A percentile compares a stretch with the other conserved stretches of the same genome.
Evolutionary conservation across 2,113 vertebrate genomes (phyloP).

Genomic region (Delphinapterus leucas): DNA sequence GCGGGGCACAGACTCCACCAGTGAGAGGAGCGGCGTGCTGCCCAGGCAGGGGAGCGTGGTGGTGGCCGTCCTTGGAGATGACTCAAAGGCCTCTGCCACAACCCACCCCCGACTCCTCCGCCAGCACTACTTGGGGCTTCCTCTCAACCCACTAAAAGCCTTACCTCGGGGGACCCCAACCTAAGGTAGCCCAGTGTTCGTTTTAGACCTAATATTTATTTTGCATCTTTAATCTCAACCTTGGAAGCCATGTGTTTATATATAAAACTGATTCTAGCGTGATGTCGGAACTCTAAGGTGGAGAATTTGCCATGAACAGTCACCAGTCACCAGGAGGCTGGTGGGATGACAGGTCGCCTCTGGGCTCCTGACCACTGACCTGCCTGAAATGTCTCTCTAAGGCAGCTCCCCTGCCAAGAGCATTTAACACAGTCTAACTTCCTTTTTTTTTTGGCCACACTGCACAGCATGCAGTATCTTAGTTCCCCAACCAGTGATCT

Average conservation of each 20-base stretch:
- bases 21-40: background rate
- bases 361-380: background rate
- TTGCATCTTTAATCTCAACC: background rate
- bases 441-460: background rate
- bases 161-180: background rate
- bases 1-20: too few species aligned
- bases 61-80: background rate
- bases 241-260: background rate
- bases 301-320: background rate
- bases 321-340: background rate
- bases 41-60: too few species aligned
- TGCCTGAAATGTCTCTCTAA: background rate
- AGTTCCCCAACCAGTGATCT: too few species aligned
- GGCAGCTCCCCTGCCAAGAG: background rate
- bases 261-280: background rate
- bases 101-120: background rate
- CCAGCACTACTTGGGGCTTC: background rate
- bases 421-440: background rate
- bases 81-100: background rate
- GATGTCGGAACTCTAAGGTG: background rate
- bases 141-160: background rate
- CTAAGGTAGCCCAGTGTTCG: background rate
- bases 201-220: slow-evolving; percentile 6
- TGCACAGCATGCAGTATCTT: too few species aligned
- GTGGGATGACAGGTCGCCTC: background rate